Conservation (phyloP, 1,140 invertebrate species). For the Drosophila watanabei region DNA sequence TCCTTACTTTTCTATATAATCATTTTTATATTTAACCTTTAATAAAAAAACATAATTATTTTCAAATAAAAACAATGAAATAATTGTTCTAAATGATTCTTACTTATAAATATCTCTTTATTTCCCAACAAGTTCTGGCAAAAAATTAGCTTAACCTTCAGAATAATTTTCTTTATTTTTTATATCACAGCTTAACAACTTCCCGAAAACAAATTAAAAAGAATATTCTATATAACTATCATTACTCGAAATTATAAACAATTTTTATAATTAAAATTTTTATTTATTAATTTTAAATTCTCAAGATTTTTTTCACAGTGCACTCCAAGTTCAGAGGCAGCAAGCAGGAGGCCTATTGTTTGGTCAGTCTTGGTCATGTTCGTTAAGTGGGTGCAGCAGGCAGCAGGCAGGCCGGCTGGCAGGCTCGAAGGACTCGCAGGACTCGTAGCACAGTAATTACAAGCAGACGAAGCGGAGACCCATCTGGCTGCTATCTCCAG, state of each 20-base stretch:
- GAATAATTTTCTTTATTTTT: too few species aligned
- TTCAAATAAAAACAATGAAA: too few species aligned
- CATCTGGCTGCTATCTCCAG: constrained; percentile 12
- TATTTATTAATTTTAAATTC: neutral
- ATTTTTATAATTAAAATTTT: too few species aligned
- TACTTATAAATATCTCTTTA: too few species aligned
- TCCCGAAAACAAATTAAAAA: too few species aligned
- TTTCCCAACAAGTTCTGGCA: too few species aligned
- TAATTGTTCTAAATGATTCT: neutral
- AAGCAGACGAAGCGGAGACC: constrained; percentile 59
- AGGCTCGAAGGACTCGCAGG: constrained; percentile 43
- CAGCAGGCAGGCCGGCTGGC: too few species aligned
- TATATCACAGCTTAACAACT: too few species aligned
- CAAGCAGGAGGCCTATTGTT: constrained; percentile 65
- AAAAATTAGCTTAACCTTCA: neutral
- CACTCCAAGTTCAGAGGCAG: constrained; percentile 6
- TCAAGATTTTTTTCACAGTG: neutral
- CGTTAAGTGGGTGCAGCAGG: constrained; percentile 64
- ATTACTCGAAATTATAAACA: too few species aligned
- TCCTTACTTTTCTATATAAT: neutral
- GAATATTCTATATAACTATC: too few species aligned
- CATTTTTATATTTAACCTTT: neutral
- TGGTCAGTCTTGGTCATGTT: constrained; percentile 78
- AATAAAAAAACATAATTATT: neutral
- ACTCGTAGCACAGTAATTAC: constrained; percentile 76